These are phyloP conservation scores for Pyrochroa serraticornis DNA, from an alignment of 2,888 invertebrate species.

Conservation along the genomic window DNA sequence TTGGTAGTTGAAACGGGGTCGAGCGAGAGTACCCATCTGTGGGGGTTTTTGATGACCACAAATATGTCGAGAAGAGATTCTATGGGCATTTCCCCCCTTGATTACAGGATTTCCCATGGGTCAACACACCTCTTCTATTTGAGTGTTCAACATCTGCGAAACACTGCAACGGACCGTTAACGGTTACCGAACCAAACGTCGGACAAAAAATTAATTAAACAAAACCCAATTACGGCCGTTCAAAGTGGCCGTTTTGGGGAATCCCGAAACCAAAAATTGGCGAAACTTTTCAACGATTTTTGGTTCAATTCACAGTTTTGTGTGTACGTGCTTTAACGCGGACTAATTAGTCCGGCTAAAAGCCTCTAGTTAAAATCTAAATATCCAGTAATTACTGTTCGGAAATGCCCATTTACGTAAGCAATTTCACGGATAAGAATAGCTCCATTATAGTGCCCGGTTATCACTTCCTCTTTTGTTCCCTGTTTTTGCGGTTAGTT, in stretches of 20 bases:
- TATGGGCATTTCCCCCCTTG: slow-evolving; percentile 13
- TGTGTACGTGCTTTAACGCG: not conserved
- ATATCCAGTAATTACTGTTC: not conserved
- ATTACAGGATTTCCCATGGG: slow-evolving; percentile 12
- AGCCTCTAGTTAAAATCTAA: not conserved
- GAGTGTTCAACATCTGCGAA: not conserved
- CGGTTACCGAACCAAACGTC: not conserved
- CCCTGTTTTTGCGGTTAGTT: not conserved
- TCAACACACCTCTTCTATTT: slow-evolving; percentile 3
- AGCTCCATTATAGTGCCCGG: not conserved
- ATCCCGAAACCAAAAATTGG: not conserved
- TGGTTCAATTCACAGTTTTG: not conserved
- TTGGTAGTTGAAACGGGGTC: no score
- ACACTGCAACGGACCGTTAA: not conserved
- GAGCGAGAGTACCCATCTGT: not conserved
- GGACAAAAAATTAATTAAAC: not conserved
- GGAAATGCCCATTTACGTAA: slow-evolving; percentile 8
- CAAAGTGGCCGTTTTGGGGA: not conserved
- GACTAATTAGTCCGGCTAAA: not conserved
- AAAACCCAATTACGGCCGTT: slow-evolving; percentile 1
- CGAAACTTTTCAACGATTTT: not conserved
- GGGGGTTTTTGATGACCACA: slow-evolving; percentile 9
- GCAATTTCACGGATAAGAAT: not conserved
- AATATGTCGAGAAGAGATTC: slow-evolving; percentile 1
- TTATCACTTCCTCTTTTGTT: not conserved